These are phyloP conservation scores for Heterotis niloticus DNA, from an alignment of 2,113 vertebrate species.

Conservation along the genomic window DNA sequence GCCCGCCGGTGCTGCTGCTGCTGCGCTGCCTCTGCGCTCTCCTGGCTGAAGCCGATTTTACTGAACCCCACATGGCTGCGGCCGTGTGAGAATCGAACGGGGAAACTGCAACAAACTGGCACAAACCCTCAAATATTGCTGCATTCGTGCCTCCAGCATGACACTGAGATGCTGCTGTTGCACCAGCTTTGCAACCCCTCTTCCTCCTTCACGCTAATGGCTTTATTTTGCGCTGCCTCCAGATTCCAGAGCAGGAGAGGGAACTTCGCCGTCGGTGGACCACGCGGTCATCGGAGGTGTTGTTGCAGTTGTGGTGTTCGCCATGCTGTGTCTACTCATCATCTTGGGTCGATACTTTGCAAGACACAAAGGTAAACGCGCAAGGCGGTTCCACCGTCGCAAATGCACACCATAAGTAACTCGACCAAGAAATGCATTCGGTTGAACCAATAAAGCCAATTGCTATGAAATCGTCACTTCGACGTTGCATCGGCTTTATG, in stretches of 20 bases:
- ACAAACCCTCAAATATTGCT: too few relatives aligned
- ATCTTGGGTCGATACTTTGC: conserved; percentile 96
- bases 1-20: too few relatives aligned
- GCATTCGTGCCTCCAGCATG: too few relatives aligned
- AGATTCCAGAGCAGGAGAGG: conserved; percentile 93
- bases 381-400: too few relatives aligned
- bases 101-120: too few relatives aligned
- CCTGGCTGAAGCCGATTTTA: too few relatives aligned
- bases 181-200: not conserved
- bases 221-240: conserved; percentile 39
- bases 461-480: not conserved
- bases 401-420: too few relatives aligned
- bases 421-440: not conserved
- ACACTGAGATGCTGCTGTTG: too few relatives aligned
- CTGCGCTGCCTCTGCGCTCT: too few relatives aligned
- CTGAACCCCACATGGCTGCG: too few relatives aligned
- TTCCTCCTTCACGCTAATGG: not conserved
- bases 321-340: conserved; percentile 97
- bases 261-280: conserved; percentile 85
- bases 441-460: too few relatives aligned
- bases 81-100: too few relatives aligned
- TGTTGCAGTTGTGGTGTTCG: conserved; percentile 96
- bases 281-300: conserved; percentile 95
- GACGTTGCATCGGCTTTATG: not conserved
- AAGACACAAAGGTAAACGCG: conserved; percentile 92